A percentile compares a stretch with the other conserved stretches of the same genome.
phyloP scores from a whole-genome alignment of 2,888 invertebrate genomes.

The Apotomis turbidana region DNA sequence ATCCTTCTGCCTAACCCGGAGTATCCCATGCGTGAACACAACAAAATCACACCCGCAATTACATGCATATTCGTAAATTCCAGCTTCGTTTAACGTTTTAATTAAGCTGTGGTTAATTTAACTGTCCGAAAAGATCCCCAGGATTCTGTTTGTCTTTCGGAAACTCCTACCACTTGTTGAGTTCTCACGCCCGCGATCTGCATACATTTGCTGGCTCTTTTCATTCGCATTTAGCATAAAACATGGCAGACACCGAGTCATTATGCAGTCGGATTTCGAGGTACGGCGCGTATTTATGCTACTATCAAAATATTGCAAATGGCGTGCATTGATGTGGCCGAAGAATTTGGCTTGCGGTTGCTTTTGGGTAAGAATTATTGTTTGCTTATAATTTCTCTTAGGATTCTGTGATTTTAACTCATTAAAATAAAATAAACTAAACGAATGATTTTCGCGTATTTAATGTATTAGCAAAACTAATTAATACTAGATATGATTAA shows the following conservation, averaged over 20 bases:
- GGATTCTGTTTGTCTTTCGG: slow-evolving; percentile 58
- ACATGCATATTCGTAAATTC: slow-evolving; percentile 42
- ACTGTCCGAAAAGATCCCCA: slow-evolving; percentile 38
- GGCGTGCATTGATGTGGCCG: slow-evolving; percentile 53
- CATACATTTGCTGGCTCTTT: slow-evolving; percentile 78
- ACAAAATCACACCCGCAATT: slow-evolving; percentile 42
- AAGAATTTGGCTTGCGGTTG: neutral
- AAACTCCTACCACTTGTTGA: slow-evolving; percentile 78
- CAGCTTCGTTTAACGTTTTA: slow-evolving; percentile 61
- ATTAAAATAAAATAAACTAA: too few relatives aligned
- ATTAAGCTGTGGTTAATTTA: slow-evolving; percentile 65
- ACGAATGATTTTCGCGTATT: too few relatives aligned
- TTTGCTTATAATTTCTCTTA: neutral
- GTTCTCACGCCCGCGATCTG: slow-evolving; percentile 81
- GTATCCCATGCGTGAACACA: slow-evolving; percentile 23
- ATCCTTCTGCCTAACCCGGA: slow-evolving; percentile 12
- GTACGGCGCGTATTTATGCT: slow-evolving; percentile 77
- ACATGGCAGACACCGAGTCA: slow-evolving; percentile 78
- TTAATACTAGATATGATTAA: too few relatives aligned
- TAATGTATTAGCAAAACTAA: too few relatives aligned
- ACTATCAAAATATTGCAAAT: slow-evolving; percentile 82
- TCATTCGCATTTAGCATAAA: slow-evolving; percentile 80
- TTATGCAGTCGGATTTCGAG: slow-evolving; percentile 79
- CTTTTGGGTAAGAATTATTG: neutral
- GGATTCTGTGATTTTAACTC: too few relatives aligned